A percentile compares a stretch with the other conserved stretches of the same genome.
Conservation (phyloP, 1,140 invertebrate genomes). For the Antheraea mylitta region DNA sequence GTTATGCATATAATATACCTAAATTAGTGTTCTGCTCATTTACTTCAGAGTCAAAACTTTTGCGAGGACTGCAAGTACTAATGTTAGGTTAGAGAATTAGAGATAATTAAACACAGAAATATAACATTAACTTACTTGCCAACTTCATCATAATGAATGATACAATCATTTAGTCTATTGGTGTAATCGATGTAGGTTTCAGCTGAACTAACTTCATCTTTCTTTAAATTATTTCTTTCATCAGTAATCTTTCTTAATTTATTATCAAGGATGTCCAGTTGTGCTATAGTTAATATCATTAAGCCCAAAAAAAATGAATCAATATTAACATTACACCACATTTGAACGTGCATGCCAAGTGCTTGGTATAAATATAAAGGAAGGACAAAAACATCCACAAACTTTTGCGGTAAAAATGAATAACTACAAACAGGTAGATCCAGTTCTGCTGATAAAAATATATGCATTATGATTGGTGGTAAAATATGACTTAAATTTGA, state of each 20-base stretch:
- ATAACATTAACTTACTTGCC: conserved; percentile 36
- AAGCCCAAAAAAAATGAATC: conserved; percentile 56
- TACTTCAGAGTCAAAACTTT: too few species aligned
- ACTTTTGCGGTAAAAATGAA: conserved; percentile 44
- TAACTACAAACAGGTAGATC: conserved; percentile 46
- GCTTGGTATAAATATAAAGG: conserved; percentile 52
- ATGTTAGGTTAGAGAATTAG: background rate
- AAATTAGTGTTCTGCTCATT: too few species aligned
- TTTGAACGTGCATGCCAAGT: conserved; percentile 49
- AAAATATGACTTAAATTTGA: conserved; percentile 42
- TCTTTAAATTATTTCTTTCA: conserved; percentile 14
- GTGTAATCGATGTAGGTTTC: background rate
- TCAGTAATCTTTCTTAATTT: conserved; percentile 40
- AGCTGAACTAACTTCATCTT: background rate
- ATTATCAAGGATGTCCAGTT: conserved; percentile 50
- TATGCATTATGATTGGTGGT: conserved; percentile 41
- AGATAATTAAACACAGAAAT: background rate
- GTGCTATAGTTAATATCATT: conserved; percentile 50
- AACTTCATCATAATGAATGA: conserved; percentile 46
- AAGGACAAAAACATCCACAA: conserved; percentile 38
- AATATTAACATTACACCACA: conserved; percentile 49
- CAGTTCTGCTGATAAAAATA: conserved; percentile 35
- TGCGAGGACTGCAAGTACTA: too few species aligned
- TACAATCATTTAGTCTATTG: conserved; percentile 38
- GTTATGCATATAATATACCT: too few species aligned